Base-by-base conservation (phyloP, 2,888 invertebrate genomes). In the Clistopyga incitator region DNA sequence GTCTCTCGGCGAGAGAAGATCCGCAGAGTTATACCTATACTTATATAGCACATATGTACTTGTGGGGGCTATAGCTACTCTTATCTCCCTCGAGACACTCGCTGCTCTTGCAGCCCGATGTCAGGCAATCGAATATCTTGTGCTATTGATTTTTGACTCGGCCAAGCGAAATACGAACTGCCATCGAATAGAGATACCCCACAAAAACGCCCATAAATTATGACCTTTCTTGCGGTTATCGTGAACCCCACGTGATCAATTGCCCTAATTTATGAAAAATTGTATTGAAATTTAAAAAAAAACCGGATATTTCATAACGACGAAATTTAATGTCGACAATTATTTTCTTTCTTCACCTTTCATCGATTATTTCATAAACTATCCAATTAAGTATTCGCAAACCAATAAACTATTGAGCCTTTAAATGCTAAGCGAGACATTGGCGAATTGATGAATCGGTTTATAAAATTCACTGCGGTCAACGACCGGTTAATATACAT, bases 41-140 rank as follows among this genome's bases (percentile, higher is more conserved):
- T 23, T 45, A 47, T 34, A 34, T 18, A 50, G 15, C 18, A 47
- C 25, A 25, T 61, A 74, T 25, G 25, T 72, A 47, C 56, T 54
- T 54, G 18, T n/a, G n/a, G n/a, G n/a, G n/a, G 20, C 29, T 74
- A 34, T 50, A 74, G 47, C 47, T 20, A 38, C 80, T 77, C 84
- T 84, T 84, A 84, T 81, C 81, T 84, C 64, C 34, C 77, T 50
- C 78, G 78, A 74, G 81, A 74, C 81, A 80, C 81, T 78, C 80
- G 67, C 76, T 64, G 70, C 78, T 74, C 65, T n/a, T 70, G 65
- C 71, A 71, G 64, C 71, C 10, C 74, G 65, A 64, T 56, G 20
- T 61, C 50, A 34, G 67, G 74, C 77, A 77, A 80, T 81, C 81
- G 81, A 80, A 78, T 84, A 72, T 71, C 71, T 81, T 74, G 74